These are phyloP conservation scores for Zaprionus lachaisei DNA, from an alignment of 1,140 invertebrate species.

Conservation along the genomic window DNA sequence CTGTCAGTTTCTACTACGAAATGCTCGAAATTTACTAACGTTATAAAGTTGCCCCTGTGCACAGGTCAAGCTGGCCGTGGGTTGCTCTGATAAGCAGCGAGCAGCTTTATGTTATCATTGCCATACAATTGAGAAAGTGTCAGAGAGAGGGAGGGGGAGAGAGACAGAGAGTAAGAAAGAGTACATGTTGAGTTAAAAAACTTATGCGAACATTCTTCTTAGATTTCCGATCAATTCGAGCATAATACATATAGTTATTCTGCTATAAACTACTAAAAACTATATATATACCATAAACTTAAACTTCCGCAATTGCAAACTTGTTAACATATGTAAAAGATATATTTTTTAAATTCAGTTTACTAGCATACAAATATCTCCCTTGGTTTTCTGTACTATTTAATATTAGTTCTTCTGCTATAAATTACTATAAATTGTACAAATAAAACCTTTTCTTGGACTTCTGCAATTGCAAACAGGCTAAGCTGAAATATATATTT, in stretches of 20 bases:
- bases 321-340: too few species aligned
- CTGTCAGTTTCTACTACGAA: slow-evolving; percentile 32
- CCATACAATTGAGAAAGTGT: neutral
- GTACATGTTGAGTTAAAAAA: neutral
- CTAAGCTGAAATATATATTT: too few species aligned
- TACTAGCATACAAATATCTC: too few species aligned
- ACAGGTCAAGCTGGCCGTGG: slow-evolving; percentile 36
- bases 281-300: neutral
- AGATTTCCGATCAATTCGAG: neutral
- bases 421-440: too few species aligned
- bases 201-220: neutral
- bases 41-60: slow-evolving; percentile 18
- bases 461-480: too few species aligned
- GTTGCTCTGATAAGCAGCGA: slow-evolving; percentile 30
- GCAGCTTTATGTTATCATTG: slow-evolving; percentile 24
- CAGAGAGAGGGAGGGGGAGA: too few species aligned
- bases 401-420: too few species aligned
- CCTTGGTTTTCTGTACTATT: too few species aligned
- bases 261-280: neutral
- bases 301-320: too few species aligned
- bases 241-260: neutral
- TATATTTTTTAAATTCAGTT: too few species aligned
- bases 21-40: slow-evolving; percentile 29
- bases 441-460: too few species aligned
- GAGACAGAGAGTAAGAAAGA: neutral